phyloP scores from a whole-genome alignment of 1,140 invertebrate species.

The Dolichoris vasculosae region DNA sequence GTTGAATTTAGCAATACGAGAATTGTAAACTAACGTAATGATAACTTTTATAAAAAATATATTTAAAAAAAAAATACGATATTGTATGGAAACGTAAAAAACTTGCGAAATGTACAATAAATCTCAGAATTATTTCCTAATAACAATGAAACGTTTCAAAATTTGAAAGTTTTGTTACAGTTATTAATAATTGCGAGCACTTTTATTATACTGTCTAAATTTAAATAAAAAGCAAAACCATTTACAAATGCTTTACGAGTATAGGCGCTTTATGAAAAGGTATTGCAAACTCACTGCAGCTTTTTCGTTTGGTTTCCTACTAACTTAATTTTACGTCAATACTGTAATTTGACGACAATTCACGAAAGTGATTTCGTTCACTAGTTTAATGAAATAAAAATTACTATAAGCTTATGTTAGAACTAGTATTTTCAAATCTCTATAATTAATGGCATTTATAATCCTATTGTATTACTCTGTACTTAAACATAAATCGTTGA shows the following conservation, averaged over 20 bases:
- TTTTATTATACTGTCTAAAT: slow-evolving; percentile 45
- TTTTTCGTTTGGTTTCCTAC: not conserved
- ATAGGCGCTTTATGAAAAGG: not conserved
- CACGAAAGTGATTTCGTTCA: slow-evolving; percentile 5
- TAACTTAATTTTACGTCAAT: slow-evolving; percentile 25
- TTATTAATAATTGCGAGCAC: slow-evolving; percentile 26
- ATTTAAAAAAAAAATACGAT: too few species aligned
- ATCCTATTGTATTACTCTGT: slow-evolving; percentile 48
- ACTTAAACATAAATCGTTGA: slow-evolving; percentile 46
- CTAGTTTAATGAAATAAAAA: slow-evolving; percentile 31
- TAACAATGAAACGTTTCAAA: slow-evolving; percentile 17
- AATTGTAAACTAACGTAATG: slow-evolving; percentile 44
- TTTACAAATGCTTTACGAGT: slow-evolving; percentile 1
- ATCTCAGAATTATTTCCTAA: slow-evolving; percentile 14
- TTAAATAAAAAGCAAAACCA: slow-evolving; percentile 18
- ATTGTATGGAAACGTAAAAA: slow-evolving; percentile 6
- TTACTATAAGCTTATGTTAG: slow-evolving; percentile 44
- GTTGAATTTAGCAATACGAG: slow-evolving; percentile 28
- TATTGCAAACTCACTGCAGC: slow-evolving; percentile 17
- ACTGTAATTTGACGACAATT: slow-evolving; percentile 9
- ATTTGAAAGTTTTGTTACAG: too few species aligned
- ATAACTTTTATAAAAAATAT: slow-evolving; percentile 44
- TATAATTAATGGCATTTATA: slow-evolving; percentile 38
- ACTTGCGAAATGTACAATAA: slow-evolving; percentile 28
- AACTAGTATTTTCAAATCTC: slow-evolving; percentile 49